Evolutionary conservation across 2,888 invertebrate species (phyloP).

Genomic region (Orthosia cruda): DNA sequence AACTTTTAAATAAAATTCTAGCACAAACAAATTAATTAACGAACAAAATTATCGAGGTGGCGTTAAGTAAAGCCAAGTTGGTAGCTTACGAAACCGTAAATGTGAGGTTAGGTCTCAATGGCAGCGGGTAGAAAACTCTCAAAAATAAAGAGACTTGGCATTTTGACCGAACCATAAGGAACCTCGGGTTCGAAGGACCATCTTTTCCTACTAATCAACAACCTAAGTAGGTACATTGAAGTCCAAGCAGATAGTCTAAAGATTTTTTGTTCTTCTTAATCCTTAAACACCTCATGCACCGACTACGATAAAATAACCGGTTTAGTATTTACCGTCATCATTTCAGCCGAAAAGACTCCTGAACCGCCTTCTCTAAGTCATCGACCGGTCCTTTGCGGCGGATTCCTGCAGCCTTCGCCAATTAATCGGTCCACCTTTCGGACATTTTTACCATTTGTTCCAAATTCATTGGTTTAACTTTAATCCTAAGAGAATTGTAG

Average conservation of each 20-base stretch:
- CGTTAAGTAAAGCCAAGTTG: conserved; percentile 67
- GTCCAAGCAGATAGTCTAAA: background rate
- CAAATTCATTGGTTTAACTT: background rate
- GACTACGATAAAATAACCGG: no score
- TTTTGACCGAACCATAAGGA: no score
- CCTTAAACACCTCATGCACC: background rate
- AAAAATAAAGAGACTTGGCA: background rate
- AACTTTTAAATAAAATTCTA: conserved; percentile 59
- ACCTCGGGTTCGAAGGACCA: conserved; percentile 3
- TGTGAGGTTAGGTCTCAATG: conserved; percentile 17
- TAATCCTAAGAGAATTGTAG: background rate
- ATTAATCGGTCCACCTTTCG: no score
- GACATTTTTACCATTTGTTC: background rate
- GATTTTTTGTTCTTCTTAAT: background rate
- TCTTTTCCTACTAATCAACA: background rate
- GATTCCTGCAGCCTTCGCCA: no score
- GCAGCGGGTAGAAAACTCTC: background rate
- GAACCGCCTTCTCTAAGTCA: no score
- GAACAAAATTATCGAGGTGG: conserved; percentile 68
- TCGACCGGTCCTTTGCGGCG: no score
- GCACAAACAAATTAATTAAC: conserved; percentile 76
- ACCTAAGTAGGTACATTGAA: background rate
- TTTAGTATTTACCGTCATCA: no score
- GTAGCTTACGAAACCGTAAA: conserved; percentile 51
- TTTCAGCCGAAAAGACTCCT: no score